These are phyloP conservation scores for Pristionchus exspectatus DNA, from an alignment of 2,888 invertebrate genomes.

Conservation along the genomic window DNA sequence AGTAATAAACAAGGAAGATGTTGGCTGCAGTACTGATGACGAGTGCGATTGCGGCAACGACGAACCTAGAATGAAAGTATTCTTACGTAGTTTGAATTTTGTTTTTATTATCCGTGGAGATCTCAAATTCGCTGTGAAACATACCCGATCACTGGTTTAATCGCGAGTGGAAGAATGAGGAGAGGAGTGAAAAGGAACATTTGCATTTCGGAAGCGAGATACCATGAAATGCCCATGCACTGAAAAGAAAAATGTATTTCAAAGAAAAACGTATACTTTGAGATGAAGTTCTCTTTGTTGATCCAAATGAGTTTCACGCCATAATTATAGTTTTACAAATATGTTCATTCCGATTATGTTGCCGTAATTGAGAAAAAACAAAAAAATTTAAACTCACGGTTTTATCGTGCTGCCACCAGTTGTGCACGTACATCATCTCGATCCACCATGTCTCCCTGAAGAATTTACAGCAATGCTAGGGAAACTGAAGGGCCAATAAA, in stretches of 20 bases:
- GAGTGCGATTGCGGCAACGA: neutral
- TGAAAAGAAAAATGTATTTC: no score
- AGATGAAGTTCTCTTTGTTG: no score
- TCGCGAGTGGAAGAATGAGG: conserved; percentile 55
- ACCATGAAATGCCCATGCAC: conserved; percentile 56
- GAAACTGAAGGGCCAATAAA: no score
- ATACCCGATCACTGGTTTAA: conserved; percentile 54
- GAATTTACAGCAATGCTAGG: neutral
- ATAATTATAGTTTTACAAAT: no score
- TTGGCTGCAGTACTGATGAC: conserved; percentile 55
- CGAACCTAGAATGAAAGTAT: neutral
- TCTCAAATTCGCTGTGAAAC: neutral
- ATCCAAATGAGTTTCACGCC: neutral
- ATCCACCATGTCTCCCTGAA: conserved; percentile 32
- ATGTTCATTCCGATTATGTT: no score
- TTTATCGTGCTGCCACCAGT: neutral
- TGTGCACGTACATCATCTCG: conserved; percentile 22
- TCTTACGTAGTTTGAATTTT: neutral
- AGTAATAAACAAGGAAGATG: conserved; percentile 55
- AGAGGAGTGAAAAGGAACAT: conserved; percentile 58
- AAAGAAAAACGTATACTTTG: no score
- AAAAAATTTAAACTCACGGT: neutral
- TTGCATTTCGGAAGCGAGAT: conserved; percentile 57
- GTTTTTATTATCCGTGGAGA: neutral
- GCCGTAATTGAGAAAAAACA: no score